Base-by-base conservation (phyloP, 2,797 vertebrate genomes). In the Poliocrania exsul region DNA sequence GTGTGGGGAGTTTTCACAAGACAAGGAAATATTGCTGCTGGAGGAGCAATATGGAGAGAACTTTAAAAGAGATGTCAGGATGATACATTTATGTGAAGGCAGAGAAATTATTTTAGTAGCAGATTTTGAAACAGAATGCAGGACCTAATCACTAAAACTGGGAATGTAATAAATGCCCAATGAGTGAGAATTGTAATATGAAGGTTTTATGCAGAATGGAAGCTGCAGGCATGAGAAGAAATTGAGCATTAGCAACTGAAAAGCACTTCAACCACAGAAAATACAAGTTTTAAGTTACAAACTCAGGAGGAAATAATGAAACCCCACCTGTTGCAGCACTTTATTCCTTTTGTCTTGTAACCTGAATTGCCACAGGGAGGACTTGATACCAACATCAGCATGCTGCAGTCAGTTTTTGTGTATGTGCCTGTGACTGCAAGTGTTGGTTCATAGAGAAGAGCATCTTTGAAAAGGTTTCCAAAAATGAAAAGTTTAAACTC, bases 351-450 rank as follows among this genome's bases (percentile, higher is more conserved):
- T 38, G 13, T 82, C 38, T 73, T 86, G 16, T 58, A 44, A 17
- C 26, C 67, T 67, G 35, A 70, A 16, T 64, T 82, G 60, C 49
- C 25, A 18, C 17, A 73, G 42, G 51, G n/a, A 51, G 80, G 18
- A 51, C 17, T 70, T 80, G 17, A 65, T 61, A 38, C 46, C 8
- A 69, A 29, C n/a, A 28, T 70, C 21, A 38, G 25, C 10, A 33
- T 20, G 11, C 31, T 71, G 35, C 14, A 28, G 29, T 64, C 50
- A 33, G 33, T 37, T 35, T 60, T 29, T 60, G 10, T 51, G 11
- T 53, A 13, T 38, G 26, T 16, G 38, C 10, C 29, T 53, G 9
- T 50, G 18, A 0, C 0, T 57, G 26, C 12, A 58, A 37, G 12
- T n/a, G 11, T 47, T 58, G 4, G 4, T 47, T 64, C 21, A 51